Evolutionary conservation across 64 coral and sea anemone genomes (phyloP).

Genomic region (Actinia equina): DNA sequence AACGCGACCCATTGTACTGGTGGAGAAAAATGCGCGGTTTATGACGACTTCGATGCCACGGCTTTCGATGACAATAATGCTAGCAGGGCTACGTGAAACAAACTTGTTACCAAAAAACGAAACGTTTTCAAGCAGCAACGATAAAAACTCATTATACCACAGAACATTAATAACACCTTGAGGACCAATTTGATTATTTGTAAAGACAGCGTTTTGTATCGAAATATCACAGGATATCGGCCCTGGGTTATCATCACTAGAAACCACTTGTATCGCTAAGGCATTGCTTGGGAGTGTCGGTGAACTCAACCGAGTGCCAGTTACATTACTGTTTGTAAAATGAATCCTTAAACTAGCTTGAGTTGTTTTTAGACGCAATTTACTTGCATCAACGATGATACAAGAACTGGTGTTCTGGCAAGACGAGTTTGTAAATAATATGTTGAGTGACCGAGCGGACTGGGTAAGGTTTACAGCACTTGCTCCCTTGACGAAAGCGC

Average conservation of each 20-base stretch:
- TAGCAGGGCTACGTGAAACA: neutral
- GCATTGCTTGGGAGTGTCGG: neutral
- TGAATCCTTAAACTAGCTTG: neutral
- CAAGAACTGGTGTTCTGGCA: constrained; percentile 12
- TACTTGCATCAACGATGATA: constrained; percentile 6
- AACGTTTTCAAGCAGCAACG: neutral
- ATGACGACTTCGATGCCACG: neutral
- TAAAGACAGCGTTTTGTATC: neutral
- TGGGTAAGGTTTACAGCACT: constrained; percentile 1
- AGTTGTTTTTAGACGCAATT: neutral
- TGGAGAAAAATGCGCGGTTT: neutral
- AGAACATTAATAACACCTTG: neutral
- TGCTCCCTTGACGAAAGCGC: constrained; percentile 1
- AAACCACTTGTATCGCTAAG: neutral
- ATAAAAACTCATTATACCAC: neutral
- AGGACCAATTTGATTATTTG: neutral
- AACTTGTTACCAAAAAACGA: neutral
- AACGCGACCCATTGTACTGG: neutral
- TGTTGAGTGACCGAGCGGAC: neutral
- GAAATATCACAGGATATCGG: neutral
- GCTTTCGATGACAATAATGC: neutral
- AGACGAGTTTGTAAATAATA: constrained; percentile 24
- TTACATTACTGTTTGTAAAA: neutral
- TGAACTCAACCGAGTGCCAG: neutral
- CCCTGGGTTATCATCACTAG: neutral